These are phyloP conservation scores for Brachionichthys hirsutus DNA, from an alignment of 2,113 vertebrate species.

Conservation along the genomic window DNA sequence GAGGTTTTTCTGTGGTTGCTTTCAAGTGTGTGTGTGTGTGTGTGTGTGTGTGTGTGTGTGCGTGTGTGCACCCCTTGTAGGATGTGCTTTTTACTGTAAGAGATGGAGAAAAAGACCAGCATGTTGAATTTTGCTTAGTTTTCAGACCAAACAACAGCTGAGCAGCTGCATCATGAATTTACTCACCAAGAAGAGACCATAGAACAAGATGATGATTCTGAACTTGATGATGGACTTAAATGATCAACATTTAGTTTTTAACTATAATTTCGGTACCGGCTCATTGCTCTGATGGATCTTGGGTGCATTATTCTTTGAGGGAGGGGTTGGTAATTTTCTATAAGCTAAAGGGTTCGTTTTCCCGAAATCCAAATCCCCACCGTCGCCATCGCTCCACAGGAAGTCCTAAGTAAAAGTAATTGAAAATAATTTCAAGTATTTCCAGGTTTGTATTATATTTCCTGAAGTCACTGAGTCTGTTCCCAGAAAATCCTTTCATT, in stretches of 20 bases:
- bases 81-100: constrained; percentile 13
- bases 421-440: constrained; percentile 35
- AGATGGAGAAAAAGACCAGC: constrained; percentile 6
- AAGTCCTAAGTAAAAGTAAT: constrained; percentile 20
- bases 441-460: constrained; percentile 31
- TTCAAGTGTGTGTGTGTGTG: too few species aligned
- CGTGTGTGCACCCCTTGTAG: constrained; percentile 6
- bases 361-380: constrained; percentile 9
- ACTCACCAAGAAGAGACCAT: too few species aligned
- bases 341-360: constrained; percentile 3
- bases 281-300: constrained; percentile 17
- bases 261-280: constrained; percentile 7
- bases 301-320: constrained; percentile 19
- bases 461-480: constrained; percentile 23
- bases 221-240: background rate
- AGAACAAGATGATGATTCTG: background rate
- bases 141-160: constrained; percentile 23
- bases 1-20: constrained; percentile 30
- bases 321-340: background rate
- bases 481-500: constrained; percentile 6
- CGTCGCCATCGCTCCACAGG: background rate
- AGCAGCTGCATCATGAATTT: constrained; percentile 8
- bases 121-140: constrained; percentile 15
- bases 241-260: background rate
- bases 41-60: constrained; percentile 2